Base-by-base conservation (phyloP, 2,888 invertebrate genomes). In the Epistrophella euchroma region DNA sequence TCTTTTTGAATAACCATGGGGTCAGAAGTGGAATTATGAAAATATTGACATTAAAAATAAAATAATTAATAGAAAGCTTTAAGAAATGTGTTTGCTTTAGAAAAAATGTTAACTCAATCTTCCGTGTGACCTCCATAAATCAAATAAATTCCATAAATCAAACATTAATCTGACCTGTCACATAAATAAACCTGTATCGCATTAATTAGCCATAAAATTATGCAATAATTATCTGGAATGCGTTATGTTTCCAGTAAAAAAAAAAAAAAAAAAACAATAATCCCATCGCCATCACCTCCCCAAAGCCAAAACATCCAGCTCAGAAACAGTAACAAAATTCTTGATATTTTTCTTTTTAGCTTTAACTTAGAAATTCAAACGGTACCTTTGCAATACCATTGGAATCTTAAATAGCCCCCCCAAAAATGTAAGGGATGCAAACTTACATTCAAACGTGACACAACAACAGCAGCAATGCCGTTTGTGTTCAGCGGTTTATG, bases 381-480 rank as follows among this genome's bases (percentile, higher is more conserved):
- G 68, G 64, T 47, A 66, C 32, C 50, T 52, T 22, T 37, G 50
- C 17, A 50, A 35, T 68, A 68, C 52, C 68, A 37, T 37, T n/a
- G 68, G 68, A 68, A 68, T 68, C 68, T 68, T 68, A 68, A 68
- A 68, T 35, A 68, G 45, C 50, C 9, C 43, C 11, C 45, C 56
- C 32, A 73, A 60, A 64, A 22, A 25, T 11, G n/a, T n/a, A 66
- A 47, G 43, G 72, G 47, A 28, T 83, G 62, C 58, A 58, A 76
- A 85, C 85, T 85, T 80, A 85, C 85, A 80, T 80, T 80, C 68
- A 19, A 60, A 76, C 45, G 80, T 80, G 76, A 68, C 74, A 74
- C 68, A 68, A 68, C 40, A 73, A 56, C n/a, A 71, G n/a, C n/a
- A 70, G 70, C 43, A 75, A 55, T 64, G 70, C 58, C 79, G 62